These are phyloP conservation scores for Bellardia pandia DNA, from an alignment of 2,888 invertebrate species.

Conservation along the genomic window DNA sequence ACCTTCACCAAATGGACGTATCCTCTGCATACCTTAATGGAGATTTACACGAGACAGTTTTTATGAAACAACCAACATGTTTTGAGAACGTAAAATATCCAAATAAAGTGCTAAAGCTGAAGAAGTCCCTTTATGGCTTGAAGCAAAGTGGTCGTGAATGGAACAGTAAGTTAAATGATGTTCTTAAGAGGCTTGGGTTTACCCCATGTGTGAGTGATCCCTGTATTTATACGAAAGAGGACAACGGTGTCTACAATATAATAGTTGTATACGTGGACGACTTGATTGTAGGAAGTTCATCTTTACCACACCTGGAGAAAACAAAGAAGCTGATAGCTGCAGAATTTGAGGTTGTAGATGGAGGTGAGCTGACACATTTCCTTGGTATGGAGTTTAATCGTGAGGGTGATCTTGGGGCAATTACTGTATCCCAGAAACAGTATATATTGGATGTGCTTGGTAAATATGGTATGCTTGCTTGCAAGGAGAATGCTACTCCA, in stretches of 20 bases:
- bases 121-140: slow-evolving; percentile 71
- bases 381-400: slow-evolving; percentile 57
- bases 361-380: slow-evolving; percentile 44
- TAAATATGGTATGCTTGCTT: slow-evolving; percentile 7
- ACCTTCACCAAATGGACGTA: slow-evolving; percentile 74
- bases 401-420: slow-evolving; percentile 6
- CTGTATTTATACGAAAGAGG: slow-evolving; percentile 32
- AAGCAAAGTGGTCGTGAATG: slow-evolving; percentile 75
- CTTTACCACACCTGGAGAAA: not conserved
- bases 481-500: slow-evolving; percentile 32
- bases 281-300: slow-evolving; percentile 69
- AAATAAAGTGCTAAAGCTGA: slow-evolving; percentile 12
- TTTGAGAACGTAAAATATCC: slow-evolving; percentile 44
- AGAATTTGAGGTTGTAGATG: slow-evolving; percentile 26
- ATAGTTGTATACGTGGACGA: slow-evolving; percentile 74
- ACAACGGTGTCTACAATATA: slow-evolving; percentile 58
- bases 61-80: slow-evolving; percentile 61
- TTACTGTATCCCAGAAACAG: slow-evolving; percentile 18
- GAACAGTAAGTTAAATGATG: slow-evolving; percentile 69
- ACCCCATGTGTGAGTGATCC: slow-evolving; percentile 62
- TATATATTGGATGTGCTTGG: slow-evolving; percentile 12
- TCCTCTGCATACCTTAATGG: slow-evolving; percentile 74
- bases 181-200: slow-evolving; percentile 69
- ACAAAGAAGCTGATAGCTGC: not conserved
- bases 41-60: slow-evolving; percentile 63